Base-by-base conservation (phyloP, 2,113 vertebrate genomes). In the Hippolais icterina region DNA sequence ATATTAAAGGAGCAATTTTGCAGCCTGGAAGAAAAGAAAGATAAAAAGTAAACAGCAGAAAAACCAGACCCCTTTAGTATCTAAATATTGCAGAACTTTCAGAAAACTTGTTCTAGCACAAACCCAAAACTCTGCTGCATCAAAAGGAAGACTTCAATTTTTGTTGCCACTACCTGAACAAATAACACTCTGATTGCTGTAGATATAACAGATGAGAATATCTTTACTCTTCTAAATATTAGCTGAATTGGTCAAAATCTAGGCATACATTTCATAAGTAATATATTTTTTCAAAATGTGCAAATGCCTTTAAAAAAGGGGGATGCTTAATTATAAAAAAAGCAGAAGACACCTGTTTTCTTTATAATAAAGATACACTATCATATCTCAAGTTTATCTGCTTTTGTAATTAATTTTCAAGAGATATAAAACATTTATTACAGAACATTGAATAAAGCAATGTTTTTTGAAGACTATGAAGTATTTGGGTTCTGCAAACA, bases 41-140 rank as follows among this genome's bases (percentile, higher is more conserved):
- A 71, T 41, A 50, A 96, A 86, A 91, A 77, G 31, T 46, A 70
- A 94, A 77, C 10, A 61, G 29, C 2, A 79, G 24, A 24, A 28
- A 65, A 63, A 24, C 3, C 29, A 80, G 28, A 60, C 25, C 8
- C 5, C 60, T 53, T 27, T 31, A 69, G 31, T 61, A 76, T 47
- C 47, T 81, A 70, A 87, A 74, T 65, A 83, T 46, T 70, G 33
- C 59, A 89, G 42, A 20, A 91, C 52, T 88, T 88, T 9, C 77
- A 63, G 44, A 90, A 88, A 86, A 65, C 18, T 22, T 68, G 9
- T 42, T 82, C 35, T 74, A 74, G 29, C 29, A 84, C 11, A 69
- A 90, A 53, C 17, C 78, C 8, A 83, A 57, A 72, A 35, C 7
- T 47, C 35, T 10, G 2, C 11, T 46, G 33, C 12, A 65, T 41